These are phyloP conservation scores for Elephas maximus DNA, from an alignment of 2,113 vertebrate species.

Conservation along the genomic window DNA sequence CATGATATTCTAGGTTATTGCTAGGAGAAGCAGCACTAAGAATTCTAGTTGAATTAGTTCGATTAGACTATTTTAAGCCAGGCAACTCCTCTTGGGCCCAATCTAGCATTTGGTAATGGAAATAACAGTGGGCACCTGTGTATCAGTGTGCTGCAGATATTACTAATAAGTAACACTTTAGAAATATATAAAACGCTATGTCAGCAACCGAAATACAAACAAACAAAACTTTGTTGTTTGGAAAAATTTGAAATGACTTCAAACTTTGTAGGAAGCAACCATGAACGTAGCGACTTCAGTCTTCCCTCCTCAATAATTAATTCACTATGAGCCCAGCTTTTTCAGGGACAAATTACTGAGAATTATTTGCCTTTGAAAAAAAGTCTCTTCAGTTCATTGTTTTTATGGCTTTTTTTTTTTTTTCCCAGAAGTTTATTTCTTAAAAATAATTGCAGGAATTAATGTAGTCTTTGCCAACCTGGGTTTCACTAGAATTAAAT, in stretches of 20 bases:
- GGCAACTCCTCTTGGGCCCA: conserved; percentile 4
- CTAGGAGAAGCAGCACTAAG: conserved; percentile 16
- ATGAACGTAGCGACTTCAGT: conserved; percentile 32
- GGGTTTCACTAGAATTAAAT: conserved; percentile 34
- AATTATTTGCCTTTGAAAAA: conserved; percentile 28
- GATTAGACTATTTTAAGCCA: conserved; percentile 42
- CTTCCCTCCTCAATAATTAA: conserved; percentile 30
- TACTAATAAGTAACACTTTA: conserved; percentile 4
- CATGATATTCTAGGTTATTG: neutral
- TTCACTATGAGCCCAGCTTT: conserved; percentile 28
- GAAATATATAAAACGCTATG: conserved; percentile 60
- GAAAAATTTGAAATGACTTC: conserved; percentile 38
- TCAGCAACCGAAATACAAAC: conserved; percentile 50
- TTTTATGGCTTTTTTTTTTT: conserved; percentile 31
- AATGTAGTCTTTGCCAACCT: neutral
- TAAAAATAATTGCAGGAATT: conserved; percentile 58
- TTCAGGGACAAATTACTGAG: conserved; percentile 48
- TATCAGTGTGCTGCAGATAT: conserved; percentile 2
- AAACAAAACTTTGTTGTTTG: conserved; percentile 25
- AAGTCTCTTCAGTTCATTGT: conserved; percentile 9
- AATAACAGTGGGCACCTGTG: neutral
- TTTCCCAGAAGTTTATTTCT: conserved; percentile 39
- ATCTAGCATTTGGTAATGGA: conserved; percentile 38
- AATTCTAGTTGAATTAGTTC: neutral
- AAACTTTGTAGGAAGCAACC: conserved; percentile 30